Evolutionary conservation across 1,140 invertebrate genomes (phyloP).

Genomic region (Macrobrachium nipponense): DNA sequence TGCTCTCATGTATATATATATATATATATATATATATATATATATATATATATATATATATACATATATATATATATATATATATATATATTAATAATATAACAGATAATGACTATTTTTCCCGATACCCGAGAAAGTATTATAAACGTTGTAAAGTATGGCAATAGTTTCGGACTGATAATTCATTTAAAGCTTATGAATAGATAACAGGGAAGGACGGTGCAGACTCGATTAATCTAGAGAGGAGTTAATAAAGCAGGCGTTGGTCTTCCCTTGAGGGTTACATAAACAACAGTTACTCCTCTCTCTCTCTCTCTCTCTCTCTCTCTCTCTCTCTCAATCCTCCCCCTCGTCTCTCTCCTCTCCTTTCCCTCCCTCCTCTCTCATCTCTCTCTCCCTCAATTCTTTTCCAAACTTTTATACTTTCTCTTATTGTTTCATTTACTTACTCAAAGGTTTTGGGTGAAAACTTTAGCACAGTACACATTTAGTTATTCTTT

Average conservation of each 20-base stretch:
- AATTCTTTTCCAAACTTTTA: neutral
- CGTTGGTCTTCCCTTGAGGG: neutral
- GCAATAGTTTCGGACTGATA: too few relatives aligned
- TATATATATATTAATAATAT: neutral
- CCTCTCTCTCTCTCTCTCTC: neutral
- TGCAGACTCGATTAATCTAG: neutral
- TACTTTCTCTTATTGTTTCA: neutral
- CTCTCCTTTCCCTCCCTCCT: neutral
- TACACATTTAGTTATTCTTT: neutral
- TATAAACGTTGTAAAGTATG: neutral
- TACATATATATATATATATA: neutral
- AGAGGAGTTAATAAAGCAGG: too few relatives aligned
- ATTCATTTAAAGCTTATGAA: too few relatives aligned
- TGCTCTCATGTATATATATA: neutral
- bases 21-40: neutral
- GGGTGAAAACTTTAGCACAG: too few relatives aligned
- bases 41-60: neutral
- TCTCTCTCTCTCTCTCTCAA: neutral
- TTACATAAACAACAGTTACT: neutral
- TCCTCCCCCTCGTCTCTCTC: neutral
- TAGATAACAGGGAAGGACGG: too few relatives aligned
- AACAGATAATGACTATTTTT: neutral
- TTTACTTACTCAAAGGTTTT: neutral
- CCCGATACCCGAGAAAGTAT: neutral
- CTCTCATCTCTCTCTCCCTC: neutral